Evolutionary conservation across 2,797 vertebrate genomes (phyloP), one percentile per base, ranked within the genome.

Genomic region (Ceyx erithaca): DNA sequence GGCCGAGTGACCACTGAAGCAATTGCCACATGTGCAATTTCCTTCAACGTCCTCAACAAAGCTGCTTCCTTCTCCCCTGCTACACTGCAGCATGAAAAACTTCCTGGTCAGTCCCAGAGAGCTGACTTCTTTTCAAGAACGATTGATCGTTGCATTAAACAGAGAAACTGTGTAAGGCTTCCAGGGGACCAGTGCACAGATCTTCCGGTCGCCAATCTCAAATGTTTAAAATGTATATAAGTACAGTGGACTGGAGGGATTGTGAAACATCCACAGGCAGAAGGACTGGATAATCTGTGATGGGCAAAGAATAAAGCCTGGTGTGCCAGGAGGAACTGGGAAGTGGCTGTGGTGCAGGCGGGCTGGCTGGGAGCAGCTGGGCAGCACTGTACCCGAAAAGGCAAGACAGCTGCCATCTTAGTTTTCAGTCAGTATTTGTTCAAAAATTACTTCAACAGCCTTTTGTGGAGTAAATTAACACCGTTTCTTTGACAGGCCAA

Each of bases 151-250:
- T 71, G 85, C 23, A 57, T 63, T 80, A 48, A 64, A 73, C 30
- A 40, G 54, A 84, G 80, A 49, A 46, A 25, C 1, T 33, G 7
- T 2, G 19, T 37, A 55, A 9, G 2, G 3, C 19, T 84, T 87
- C 22, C 7, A 19, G 8, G 8, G 22, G 20, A 82, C 9, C 15
- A 77, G 49, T 4, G 16, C 37, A 35, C 30, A 12, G 4, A 80
- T 5, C 30, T 43, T 12, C 40, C 15, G 0, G 0, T 7, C 19
- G 31, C 22, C 66, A 83, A 45, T 80, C 40, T 6, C 0, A 0
- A 49, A 55, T 3, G 7, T 30, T 59, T 48, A 22, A 25, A 21
- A 45, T 20, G 31, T 33, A 33, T 33, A 33, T 3, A 33, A 6
- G 54, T 31, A 59, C 18, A 52, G 25, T 3, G 16, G 41, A 59